Conservation (phyloP, 2,797 vertebrate species). For the Prionace glauca region DNA sequence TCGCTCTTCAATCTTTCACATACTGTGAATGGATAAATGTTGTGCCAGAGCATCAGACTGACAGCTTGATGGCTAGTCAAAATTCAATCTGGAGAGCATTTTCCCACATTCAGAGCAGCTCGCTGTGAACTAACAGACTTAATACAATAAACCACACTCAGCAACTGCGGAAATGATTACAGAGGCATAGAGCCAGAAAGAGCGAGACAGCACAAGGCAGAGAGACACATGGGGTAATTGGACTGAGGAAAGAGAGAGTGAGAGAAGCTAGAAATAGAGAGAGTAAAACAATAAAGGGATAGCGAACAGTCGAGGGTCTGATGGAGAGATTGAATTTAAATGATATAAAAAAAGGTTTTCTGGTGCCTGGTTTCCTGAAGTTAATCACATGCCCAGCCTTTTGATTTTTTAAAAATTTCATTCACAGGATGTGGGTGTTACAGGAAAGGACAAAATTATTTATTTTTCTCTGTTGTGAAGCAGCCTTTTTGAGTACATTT, state of each 20-base stretch:
- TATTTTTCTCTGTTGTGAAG: too few relatives aligned
- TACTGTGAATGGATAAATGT: background rate
- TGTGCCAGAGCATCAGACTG: background rate
- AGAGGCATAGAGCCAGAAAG: background rate
- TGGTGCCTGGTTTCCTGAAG: background rate
- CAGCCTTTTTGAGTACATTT: too few relatives aligned
- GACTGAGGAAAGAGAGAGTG: background rate
- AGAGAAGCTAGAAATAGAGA: background rate
- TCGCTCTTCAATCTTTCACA: background rate
- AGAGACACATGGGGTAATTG: too few relatives aligned
- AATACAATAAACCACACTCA: conserved; percentile 32
- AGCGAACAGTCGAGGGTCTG: background rate
- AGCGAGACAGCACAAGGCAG: background rate
- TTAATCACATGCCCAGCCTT: background rate
- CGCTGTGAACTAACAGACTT: background rate
- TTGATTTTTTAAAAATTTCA: background rate
- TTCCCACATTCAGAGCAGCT: background rate
- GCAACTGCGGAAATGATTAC: background rate
- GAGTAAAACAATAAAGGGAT: background rate
- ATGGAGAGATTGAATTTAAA: background rate
- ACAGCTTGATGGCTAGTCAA: background rate
- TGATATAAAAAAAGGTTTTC: background rate
- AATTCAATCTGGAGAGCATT: background rate
- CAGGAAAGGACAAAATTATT: background rate
- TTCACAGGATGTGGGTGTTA: background rate